Evolutionary conservation across 2,888 invertebrate genomes (phyloP).

Genomic region (Metopia argyrocephala): DNA sequence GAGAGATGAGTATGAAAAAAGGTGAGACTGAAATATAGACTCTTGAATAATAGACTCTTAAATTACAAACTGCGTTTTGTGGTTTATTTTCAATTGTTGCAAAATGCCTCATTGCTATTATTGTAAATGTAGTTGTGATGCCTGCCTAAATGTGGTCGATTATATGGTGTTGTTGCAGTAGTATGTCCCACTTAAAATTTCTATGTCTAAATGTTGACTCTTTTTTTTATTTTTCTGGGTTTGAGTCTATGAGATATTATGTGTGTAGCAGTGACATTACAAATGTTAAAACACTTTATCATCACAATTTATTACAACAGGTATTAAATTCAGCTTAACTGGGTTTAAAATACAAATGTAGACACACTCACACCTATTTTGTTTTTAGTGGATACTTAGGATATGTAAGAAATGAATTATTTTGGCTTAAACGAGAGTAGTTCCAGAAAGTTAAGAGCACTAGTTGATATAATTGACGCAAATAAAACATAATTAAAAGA

Average conservation of each 20-base stretch:
- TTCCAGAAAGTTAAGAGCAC: too few species aligned
- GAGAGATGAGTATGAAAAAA: background rate
- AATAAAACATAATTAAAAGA: too few species aligned
- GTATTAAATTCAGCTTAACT: slow-evolving; percentile 28
- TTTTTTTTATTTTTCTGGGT: background rate
- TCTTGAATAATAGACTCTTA: slow-evolving; percentile 11
- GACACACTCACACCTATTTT: background rate
- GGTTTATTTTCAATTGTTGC: slow-evolving; percentile 11
- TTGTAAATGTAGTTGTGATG: background rate
- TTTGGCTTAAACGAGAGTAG: too few species aligned
- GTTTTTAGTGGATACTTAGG: too few species aligned
- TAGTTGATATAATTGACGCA: too few species aligned
- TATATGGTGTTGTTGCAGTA: too few species aligned
- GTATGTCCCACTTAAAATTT: background rate
- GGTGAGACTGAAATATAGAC: background rate
- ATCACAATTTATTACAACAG: slow-evolving; percentile 46
- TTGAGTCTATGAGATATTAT: slow-evolving; percentile 23
- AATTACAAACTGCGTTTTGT: slow-evolving; percentile 34
- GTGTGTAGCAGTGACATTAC: slow-evolving; percentile 12
- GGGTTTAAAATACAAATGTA: background rate
- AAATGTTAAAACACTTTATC: slow-evolving; percentile 47
- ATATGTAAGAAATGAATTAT: too few species aligned
- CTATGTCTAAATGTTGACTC: background rate
- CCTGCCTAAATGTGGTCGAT: background rate
- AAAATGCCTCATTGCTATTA: background rate